A percentile compares a stretch with the other conserved stretches of the same genome.
Evolutionary conservation across 2,113 vertebrate species (phyloP).

Genomic region (Gymnogyps californianus): DNA sequence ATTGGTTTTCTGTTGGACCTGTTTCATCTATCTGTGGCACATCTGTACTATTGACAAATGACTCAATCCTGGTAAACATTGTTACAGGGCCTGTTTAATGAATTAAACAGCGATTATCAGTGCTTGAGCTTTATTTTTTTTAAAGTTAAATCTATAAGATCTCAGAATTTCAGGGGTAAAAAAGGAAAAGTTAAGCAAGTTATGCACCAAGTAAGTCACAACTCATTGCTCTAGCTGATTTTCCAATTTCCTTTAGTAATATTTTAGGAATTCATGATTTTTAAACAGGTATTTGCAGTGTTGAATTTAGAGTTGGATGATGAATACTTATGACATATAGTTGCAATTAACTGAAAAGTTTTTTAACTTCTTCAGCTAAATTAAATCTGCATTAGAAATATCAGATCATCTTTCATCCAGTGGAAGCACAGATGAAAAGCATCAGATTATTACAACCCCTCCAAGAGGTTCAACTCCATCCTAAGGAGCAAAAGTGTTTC

Average conservation of each 20-base stretch:
- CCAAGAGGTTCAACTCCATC: background rate
- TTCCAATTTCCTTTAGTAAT: background rate
- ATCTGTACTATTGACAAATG: background rate
- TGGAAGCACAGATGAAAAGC: background rate
- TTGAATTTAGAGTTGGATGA: background rate
- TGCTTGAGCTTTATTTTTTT: background rate
- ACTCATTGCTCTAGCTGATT: background rate
- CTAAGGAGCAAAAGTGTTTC: background rate
- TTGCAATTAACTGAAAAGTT: background rate
- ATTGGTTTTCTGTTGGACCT: background rate
- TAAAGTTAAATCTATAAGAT: background rate
- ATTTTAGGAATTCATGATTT: background rate
- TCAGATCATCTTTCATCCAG: background rate
- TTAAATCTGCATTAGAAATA: background rate
- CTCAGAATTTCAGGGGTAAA: background rate
- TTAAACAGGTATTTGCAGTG: background rate
- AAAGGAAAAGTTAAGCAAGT: background rate
- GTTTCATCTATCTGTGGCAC: background rate
- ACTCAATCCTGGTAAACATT: constrained; percentile 32
- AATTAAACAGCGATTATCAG: background rate
- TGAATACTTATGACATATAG: background rate
- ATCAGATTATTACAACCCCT: background rate
- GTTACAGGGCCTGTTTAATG: constrained; percentile 15
- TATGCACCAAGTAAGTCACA: background rate
- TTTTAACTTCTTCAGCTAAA: background rate